Evolutionary conservation across 2,888 invertebrate species (phyloP), one percentile per base, ranked within the genome.

Genomic region (Smittia sp.): DNA sequence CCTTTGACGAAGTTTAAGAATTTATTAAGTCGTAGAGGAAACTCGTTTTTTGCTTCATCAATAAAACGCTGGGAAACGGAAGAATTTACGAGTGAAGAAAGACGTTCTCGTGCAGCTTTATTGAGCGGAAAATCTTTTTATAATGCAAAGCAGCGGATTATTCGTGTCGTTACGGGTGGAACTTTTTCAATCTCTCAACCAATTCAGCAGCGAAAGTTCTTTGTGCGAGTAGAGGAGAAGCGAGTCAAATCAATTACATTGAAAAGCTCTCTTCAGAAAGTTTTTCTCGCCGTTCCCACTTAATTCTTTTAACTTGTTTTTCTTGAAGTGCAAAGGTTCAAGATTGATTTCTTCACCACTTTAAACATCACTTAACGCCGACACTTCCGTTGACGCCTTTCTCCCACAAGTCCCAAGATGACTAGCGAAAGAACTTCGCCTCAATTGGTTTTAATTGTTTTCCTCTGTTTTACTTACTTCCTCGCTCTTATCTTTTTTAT

Each of bases 211-310:
- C 6, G n/a, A 46, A 46, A 46, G 46, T 46, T 46, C 15, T 15
- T 46, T 46, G 46, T 2, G 11, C 46, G 15, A n/a, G 15, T 3
- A 46, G 46, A n/a, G 11, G 15, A 15, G n/a, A 46, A 46, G 15
- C 13, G 46, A 46, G 46, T 46, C n/a, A 46, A 46, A 46, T 46
- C 46, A 46, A 46, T 46, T 46, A 46, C 46, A 46, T 46, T n/a
- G 4, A 13, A 46, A 46, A 46, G 46, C 46, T 11, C n/a, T n/a
- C 46, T 46, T 46, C 6, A 11, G n/a, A 46, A n/a, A 15, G 9
- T n/a, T 15, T n/a, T 13, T n/a, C n/a, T 46, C 46, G 46, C 46
- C n/a, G 11, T n/a, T 13, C 11, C 15, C 4, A n/a, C n/a, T 13
- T 46, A 46, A 46, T n/a, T n/a, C 3, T n/a, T 46, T 46, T 15